Conservation (phyloP, 2,797 vertebrate species). For the Enteromius mattozi region DNA sequence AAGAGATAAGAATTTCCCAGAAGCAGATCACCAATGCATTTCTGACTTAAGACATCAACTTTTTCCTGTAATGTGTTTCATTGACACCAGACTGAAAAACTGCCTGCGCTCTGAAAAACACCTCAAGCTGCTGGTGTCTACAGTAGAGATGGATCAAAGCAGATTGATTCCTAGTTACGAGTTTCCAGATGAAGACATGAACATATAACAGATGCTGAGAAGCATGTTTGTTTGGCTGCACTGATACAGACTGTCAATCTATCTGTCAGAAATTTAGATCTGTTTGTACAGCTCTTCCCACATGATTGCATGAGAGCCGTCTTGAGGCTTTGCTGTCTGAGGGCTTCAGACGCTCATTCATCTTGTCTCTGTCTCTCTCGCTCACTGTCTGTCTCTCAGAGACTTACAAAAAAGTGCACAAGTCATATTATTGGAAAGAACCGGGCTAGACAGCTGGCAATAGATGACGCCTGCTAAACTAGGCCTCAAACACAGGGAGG, state of each 20-base stretch:
- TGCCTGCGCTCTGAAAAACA: neutral
- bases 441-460: constrained; percentile 10
- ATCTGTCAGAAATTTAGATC: constrained; percentile 43
- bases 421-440: constrained; percentile 31
- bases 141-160: constrained; percentile 25
- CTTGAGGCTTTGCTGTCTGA: constrained; percentile 31
- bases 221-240: constrained; percentile 39
- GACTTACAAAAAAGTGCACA: constrained; percentile 3
- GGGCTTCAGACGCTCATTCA: constrained; percentile 36
- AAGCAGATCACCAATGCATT: constrained; percentile 3
- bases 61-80: neutral
- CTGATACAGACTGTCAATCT: constrained; percentile 45
- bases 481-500: neutral
- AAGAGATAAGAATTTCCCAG: neutral
- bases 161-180: constrained; percentile 35
- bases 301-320: constrained; percentile 31
- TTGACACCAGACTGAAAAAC: constrained; percentile 12
- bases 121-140: neutral
- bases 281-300: constrained; percentile 43
- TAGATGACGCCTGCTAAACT: neutral
- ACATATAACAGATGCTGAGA: constrained; percentile 41
- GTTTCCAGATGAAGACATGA: constrained; percentile 41
- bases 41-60: neutral
- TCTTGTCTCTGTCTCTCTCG: constrained; percentile 18
- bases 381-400: neutral